Percentiles rank a stretch among this genome's conserved stretches.
Evolutionary conservation across 2,888 invertebrate genomes (phyloP).

Genomic region (Vanessa cardui): DNA sequence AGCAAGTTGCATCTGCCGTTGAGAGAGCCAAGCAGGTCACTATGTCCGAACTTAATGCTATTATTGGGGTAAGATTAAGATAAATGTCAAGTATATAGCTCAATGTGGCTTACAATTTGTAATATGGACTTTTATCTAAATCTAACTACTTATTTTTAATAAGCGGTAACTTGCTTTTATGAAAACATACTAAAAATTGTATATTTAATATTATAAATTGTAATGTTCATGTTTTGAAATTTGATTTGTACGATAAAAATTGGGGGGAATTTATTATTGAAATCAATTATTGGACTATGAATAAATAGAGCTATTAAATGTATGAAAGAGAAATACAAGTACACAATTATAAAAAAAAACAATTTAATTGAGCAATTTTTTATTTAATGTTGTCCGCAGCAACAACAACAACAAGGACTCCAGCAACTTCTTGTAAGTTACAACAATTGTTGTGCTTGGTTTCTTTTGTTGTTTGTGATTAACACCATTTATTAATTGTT

Average conservation of each 20-base stretch:
- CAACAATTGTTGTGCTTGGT: slow-evolving; percentile 64
- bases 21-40: slow-evolving; percentile 99
- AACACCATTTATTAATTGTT: slow-evolving; percentile 45
- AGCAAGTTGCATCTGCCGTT: slow-evolving; percentile 97
- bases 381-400: slow-evolving; percentile 84
- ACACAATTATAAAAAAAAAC: not conserved
- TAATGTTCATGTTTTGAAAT: not conserved
- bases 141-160: not conserved
- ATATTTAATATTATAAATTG: not conserved
- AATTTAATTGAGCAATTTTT: slow-evolving; percentile 46
- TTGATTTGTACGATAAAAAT: not conserved
- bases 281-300: not conserved
- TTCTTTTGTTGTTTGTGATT: slow-evolving; percentile 60
- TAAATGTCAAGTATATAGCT: slow-evolving; percentile 21
- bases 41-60: slow-evolving; percentile 97
- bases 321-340: not conserved
- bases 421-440: slow-evolving; percentile 95
- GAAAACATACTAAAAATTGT: not conserved
- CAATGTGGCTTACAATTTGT: slow-evolving; percentile 25
- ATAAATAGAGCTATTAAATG: not conserved
- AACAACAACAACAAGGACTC: slow-evolving; percentile 95
- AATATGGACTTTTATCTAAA: slow-evolving; percentile 1
- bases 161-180: not conserved
- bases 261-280: not conserved
- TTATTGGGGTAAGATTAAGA: slow-evolving; percentile 93